Percentiles rank a stretch among this genome's conserved stretches.
Conservation (phyloP, 2,113 vertebrate species). For the Callopanchax toddi region DNA sequence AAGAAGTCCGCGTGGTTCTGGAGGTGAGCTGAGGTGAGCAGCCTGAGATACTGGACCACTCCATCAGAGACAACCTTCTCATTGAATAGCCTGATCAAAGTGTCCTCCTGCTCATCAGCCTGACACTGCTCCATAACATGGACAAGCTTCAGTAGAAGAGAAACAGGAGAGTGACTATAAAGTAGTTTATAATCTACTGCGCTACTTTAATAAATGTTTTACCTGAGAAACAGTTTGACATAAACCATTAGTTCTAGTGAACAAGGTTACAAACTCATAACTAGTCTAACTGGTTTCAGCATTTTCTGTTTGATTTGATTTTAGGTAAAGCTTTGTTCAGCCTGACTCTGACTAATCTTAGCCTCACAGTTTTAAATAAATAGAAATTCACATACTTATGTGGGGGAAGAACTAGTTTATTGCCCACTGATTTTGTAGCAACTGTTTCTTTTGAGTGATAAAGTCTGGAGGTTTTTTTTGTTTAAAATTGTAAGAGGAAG, state of each 20-base stretch:
- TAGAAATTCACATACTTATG: too few species aligned
- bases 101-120: conserved; percentile 67
- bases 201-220: neutral
- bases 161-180: neutral
- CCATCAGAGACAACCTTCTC: conserved; percentile 78
- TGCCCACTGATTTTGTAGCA: too few species aligned
- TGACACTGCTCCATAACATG: conserved; percentile 79
- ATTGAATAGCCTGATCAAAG: conserved; percentile 81
- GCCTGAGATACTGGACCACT: conserved; percentile 82
- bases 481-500: too few species aligned
- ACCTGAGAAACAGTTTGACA: too few species aligned
- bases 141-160: conserved; percentile 73
- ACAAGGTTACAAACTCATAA: neutral
- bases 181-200: neutral
- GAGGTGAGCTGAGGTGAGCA: conserved; percentile 85
- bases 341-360: too few species aligned
- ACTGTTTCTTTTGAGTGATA: too few species aligned
- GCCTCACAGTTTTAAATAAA: too few species aligned
- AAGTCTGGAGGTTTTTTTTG: too few species aligned
- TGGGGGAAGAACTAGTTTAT: too few species aligned
- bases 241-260: neutral
- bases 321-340: too few species aligned
- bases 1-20: conserved; percentile 83
- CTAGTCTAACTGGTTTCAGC: neutral
- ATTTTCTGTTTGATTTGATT: too few species aligned